Base-by-base conservation (phyloP, 2,113 vertebrate genomes). In the Orycteropus afer region DNA sequence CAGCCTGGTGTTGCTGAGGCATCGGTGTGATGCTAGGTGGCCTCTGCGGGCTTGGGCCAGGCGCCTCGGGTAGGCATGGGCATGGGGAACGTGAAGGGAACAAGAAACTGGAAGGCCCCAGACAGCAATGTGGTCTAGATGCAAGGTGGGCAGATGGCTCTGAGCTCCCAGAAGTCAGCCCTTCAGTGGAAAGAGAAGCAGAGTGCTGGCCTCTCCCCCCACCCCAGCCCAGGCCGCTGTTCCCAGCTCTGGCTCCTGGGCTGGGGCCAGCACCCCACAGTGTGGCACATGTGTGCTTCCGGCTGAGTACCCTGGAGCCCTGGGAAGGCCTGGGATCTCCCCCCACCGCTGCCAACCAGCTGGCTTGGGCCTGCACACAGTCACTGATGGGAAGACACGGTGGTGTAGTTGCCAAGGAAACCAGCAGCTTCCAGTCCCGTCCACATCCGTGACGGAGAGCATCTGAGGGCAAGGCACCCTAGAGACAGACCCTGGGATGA, bases 381-480 rank as follows among this genome's bases (percentile, higher is more conserved):
- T 23, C 61, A 67, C 7, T 7, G 7, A 12, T 27, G 63, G 78
- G 14, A 34, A 59, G n/a, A 13, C 0, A 10, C 51, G 45, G 47
- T 37, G 29, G 32, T 53, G 37, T 40, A 77, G 29, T 53, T 7
- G 4, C 61, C 67, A 23, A 6, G 12, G 63, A 57, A 34, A 20
- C 34, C 53, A 25, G 49, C 5, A 11, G 32, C 17, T 57, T 10
- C 78, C 3, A 0, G 61, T 47, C 49, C 0, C 2, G 0, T 34
- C 61, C 55, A 6, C 15, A 7, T 32, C 73, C 45, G 13, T 23
- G 51, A 32, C 23, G 13, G 49, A n/a, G 7, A 18, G 10, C 11
- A 27, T 13, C 83, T 27, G 4, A 7, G n/a, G 45, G n/a, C 29
- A 18, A 47, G 59, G 32, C 78, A 14, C 45, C 22, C 51, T n/a